Percentiles rank a stretch among this genome's conserved stretches.
These are phyloP conservation scores for Neogobius melanostomus DNA, from an alignment of 2,113 vertebrate genomes.

Conservation along the genomic window DNA sequence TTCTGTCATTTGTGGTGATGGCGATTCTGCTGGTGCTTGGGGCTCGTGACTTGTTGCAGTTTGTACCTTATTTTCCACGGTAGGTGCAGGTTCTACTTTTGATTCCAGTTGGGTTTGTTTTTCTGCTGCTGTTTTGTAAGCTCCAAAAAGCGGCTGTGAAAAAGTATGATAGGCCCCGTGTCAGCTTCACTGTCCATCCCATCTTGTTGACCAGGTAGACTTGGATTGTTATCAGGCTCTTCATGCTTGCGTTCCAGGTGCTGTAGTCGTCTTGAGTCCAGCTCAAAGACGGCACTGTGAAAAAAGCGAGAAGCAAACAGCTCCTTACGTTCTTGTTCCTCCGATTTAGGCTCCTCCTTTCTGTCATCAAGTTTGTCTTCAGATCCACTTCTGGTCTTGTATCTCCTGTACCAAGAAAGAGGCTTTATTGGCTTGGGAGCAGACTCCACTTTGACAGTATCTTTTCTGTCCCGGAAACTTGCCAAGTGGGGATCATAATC, in stretches of 20 bases:
- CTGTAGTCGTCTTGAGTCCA: conserved; percentile 93
- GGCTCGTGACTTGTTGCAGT: conserved; percentile 76
- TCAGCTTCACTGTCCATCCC: conserved; percentile 80
- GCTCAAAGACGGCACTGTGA: conserved; percentile 96
- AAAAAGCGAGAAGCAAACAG: conserved; percentile 96
- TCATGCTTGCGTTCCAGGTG: conserved; percentile 92
- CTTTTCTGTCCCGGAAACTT: conserved; percentile 91
- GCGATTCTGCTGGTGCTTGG: conserved; percentile 51
- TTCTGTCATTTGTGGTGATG: conserved; percentile 56
- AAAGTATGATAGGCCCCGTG: conserved; percentile 88
- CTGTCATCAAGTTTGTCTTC: conserved; percentile 94
- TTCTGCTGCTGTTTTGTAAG: conserved; percentile 87
- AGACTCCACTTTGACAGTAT: conserved; percentile 94
- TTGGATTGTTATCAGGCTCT: conserved; percentile 81
- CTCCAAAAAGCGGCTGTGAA: conserved; percentile 94
- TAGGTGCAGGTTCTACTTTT: conserved; percentile 61
- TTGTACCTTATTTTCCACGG: conserved; percentile 69
- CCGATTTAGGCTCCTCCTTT: conserved; percentile 94
- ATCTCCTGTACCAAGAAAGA: conserved; percentile 97
- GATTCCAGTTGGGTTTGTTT: conserved; percentile 82
- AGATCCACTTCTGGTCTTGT: conserved; percentile 93
- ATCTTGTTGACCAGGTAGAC: conserved; percentile 77
- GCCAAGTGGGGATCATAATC: conserved; percentile 93
- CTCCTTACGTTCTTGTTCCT: conserved; percentile 91
- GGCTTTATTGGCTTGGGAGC: conserved; percentile 85